phyloP scores from a whole-genome alignment of 2,888 invertebrate genomes.

The Phortica magna region DNA sequence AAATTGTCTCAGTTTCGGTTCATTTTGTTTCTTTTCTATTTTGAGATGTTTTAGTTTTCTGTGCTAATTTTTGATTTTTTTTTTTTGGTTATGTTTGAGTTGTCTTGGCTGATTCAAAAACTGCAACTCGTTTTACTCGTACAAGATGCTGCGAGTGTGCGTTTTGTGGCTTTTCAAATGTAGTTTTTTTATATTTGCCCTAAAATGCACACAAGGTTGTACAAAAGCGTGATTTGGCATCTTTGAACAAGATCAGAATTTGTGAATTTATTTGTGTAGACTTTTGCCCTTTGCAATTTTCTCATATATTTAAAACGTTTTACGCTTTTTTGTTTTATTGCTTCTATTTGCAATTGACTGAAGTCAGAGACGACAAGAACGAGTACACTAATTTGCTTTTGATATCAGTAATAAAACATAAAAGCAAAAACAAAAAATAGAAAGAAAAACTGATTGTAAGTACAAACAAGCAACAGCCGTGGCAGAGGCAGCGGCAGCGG shows the following conservation, averaged over 20 bases:
- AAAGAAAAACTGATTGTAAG: background rate
- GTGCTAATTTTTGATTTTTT: slow-evolving; percentile 28
- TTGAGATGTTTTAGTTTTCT: background rate
- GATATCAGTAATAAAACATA: background rate
- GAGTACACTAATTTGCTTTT: slow-evolving; percentile 13
- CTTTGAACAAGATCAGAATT: no score
- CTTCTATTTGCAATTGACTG: background rate
- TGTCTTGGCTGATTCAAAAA: slow-evolving; percentile 20
- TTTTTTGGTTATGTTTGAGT: slow-evolving; percentile 14
- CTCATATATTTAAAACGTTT: slow-evolving; percentile 22
- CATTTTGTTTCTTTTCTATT: slow-evolving; percentile 27
- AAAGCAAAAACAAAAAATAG: background rate
- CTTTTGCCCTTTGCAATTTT: slow-evolving; percentile 12
- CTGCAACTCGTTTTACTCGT: background rate
- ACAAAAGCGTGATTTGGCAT: no score
- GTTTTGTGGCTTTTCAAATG: background rate
- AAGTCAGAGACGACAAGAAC: background rate
- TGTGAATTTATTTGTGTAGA: no score
- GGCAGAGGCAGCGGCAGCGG: background rate
- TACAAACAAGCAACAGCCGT: background rate
- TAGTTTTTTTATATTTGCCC: background rate
- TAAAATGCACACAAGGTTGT: no score
- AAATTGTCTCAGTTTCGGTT: slow-evolving; percentile 19
- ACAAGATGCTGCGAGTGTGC: no score
- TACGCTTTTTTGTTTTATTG: slow-evolving; percentile 15